These are phyloP conservation scores for Spermophilus dauricus DNA, from an alignment of 2,113 vertebrate species.

Conservation along the genomic window DNA sequence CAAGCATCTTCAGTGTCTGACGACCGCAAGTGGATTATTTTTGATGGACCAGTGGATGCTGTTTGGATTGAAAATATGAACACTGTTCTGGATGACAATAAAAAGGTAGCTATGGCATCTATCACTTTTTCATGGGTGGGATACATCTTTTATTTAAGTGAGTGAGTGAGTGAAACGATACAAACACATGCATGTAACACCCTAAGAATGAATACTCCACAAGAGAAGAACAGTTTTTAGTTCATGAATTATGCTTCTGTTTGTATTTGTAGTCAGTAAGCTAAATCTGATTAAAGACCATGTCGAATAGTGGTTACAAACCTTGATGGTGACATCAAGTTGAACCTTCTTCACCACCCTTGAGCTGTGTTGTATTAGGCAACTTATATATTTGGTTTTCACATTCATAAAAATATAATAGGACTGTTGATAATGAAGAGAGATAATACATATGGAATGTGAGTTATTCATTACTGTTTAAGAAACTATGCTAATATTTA, in stretches of 20 bases:
- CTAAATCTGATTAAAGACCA: background rate
- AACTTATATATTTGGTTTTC: background rate
- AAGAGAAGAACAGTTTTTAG: background rate
- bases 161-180: background rate
- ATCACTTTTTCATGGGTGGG: background rate
- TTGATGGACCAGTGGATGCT: slow-evolving; percentile 97
- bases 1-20: slow-evolving; percentile 92
- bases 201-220: background rate
- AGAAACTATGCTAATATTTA: background rate
- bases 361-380: background rate
- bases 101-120: slow-evolving; percentile 90
- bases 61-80: slow-evolving; percentile 99
- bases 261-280: background rate
- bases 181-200: background rate
- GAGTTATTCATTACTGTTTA: background rate
- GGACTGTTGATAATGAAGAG: background rate
- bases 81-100: slow-evolving; percentile 97
- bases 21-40: slow-evolving; percentile 95
- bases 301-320: background rate
- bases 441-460: background rate
- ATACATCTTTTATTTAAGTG: background rate
- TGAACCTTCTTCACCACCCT: background rate
- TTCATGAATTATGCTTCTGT: background rate
- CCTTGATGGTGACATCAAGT: background rate
- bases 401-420: slow-evolving; percentile 7